A percentile compares a stretch with the other conserved stretches of the same genome.
These are phyloP conservation scores for Jaculus jaculus DNA, from an alignment of 2,113 vertebrate genomes.

Conservation along the genomic window DNA sequence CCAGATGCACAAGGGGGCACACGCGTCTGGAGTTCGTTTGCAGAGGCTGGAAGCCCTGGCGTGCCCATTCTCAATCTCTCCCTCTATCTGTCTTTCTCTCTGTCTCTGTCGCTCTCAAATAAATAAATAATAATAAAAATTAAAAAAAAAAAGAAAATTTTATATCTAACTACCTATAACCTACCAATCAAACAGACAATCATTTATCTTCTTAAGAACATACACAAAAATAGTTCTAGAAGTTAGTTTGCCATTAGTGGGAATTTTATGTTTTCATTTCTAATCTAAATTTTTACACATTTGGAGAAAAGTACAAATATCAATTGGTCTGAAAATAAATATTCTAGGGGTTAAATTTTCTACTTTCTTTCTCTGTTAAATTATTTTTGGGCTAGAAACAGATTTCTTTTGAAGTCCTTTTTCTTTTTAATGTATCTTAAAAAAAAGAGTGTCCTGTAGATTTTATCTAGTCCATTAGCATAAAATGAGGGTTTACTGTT, in stretches of 20 bases:
- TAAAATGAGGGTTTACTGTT: not conserved
- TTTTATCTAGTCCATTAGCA: not conserved
- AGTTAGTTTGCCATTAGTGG: not conserved
- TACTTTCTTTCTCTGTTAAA: conserved; percentile 32
- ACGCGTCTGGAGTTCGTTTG: too few species aligned
- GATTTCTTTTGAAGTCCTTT: conserved; percentile 55
- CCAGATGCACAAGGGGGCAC: too few species aligned
- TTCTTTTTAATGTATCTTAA: conserved; percentile 2
- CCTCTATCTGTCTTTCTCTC: too few species aligned
- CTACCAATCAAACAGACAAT: not conserved
- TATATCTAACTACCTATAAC: not conserved
- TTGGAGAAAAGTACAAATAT: conserved; percentile 42
- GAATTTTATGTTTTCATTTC: conserved; percentile 29
- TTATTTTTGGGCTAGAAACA: conserved; percentile 26
- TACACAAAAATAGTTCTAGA: not conserved
- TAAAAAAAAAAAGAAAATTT: not conserved
- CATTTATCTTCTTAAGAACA: not conserved
- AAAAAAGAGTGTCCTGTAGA: not conserved
- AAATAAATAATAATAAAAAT: too few species aligned
- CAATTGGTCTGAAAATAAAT: conserved; percentile 35
- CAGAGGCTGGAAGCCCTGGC: too few species aligned
- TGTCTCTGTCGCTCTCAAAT: too few species aligned
- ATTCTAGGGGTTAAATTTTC: not conserved
- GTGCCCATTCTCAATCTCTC: too few species aligned
- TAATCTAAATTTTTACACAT: conserved; percentile 18